Evolutionary conservation across 1,140 invertebrate genomes (phyloP).

Genomic region (Lepidurus packardi): DNA sequence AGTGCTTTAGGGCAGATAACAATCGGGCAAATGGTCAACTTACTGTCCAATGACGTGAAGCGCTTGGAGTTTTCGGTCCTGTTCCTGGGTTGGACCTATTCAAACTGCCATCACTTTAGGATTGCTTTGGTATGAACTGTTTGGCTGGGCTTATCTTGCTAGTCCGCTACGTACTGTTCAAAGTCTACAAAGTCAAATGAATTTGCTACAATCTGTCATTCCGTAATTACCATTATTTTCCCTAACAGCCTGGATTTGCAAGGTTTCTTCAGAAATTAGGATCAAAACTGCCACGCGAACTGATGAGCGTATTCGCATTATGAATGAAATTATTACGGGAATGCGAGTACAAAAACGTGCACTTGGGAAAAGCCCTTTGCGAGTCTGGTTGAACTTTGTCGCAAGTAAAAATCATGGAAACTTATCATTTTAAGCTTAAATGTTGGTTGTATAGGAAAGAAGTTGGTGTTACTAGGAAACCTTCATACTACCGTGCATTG

Average conservation of each 20-base stretch:
- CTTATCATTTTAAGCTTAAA: not conserved
- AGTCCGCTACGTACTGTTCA: conserved; percentile 71
- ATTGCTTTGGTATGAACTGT: conserved; percentile 66
- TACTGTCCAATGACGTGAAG: conserved; percentile 82
- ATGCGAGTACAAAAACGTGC: conserved; percentile 53
- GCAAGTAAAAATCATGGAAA: conserved; percentile 38
- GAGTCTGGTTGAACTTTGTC: conserved; percentile 37
- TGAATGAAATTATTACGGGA: conserved; percentile 76
- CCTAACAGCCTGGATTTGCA: conserved; percentile 58
- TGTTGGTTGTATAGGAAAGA: conserved; percentile 42
- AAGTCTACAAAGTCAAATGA: conserved; percentile 62
- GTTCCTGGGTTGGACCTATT: conserved; percentile 59
- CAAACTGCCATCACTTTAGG: conserved; percentile 67
- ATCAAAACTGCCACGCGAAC: conserved; percentile 59
- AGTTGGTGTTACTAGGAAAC: conserved; percentile 43
- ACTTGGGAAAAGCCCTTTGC: conserved; percentile 44
- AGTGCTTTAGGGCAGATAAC: conserved; percentile 68
- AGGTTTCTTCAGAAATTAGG: conserved; percentile 57
- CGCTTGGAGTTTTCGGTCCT: conserved; percentile 41
- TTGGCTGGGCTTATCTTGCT: conserved; percentile 70
- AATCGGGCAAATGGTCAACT: conserved; percentile 81
- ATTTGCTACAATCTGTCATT: no score
- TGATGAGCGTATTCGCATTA: conserved; percentile 73
- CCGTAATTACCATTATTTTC: conserved; percentile 35
- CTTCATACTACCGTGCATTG: conserved; percentile 46